phyloP scores from a whole-genome alignment of 2,113 vertebrate genomes.

The Apteryx owenii region DNA sequence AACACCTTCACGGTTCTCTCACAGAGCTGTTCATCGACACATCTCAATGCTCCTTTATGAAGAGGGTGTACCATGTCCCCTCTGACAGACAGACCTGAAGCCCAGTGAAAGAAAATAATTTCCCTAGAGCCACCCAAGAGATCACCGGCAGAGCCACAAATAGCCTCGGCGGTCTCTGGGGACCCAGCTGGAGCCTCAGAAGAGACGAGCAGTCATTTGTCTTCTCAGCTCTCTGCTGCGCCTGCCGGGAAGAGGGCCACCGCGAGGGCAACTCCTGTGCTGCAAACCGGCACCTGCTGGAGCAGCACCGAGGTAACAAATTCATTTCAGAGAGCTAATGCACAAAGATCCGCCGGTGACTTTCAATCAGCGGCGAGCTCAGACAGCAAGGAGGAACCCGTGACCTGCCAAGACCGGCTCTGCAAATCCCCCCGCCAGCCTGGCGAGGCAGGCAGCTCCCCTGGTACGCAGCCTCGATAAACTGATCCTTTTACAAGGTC shows the following conservation, averaged over 20 bases:
- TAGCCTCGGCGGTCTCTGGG: background rate
- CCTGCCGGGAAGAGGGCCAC: background rate
- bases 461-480: conserved; percentile 7
- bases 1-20: background rate
- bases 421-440: conserved; percentile 49
- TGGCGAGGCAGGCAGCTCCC: background rate
- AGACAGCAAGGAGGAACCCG: conserved; percentile 42
- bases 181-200: background rate
- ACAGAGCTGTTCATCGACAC: background rate
- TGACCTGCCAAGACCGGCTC: conserved; percentile 44
- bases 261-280: background rate
- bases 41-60: background rate
- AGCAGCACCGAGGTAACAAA: background rate
- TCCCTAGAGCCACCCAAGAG: background rate
- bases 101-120: background rate
- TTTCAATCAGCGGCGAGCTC: conserved; percentile 55
- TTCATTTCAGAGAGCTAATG: background rate
- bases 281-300: background rate
- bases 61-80: background rate
- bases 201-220: background rate
- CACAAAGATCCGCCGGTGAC: background rate
- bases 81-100: background rate
- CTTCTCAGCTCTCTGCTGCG: background rate
- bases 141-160: background rate
- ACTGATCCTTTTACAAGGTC: conserved; percentile 31